Base-by-base conservation (phyloP, 2,888 invertebrate genomes). In the Lithophane socia region DNA sequence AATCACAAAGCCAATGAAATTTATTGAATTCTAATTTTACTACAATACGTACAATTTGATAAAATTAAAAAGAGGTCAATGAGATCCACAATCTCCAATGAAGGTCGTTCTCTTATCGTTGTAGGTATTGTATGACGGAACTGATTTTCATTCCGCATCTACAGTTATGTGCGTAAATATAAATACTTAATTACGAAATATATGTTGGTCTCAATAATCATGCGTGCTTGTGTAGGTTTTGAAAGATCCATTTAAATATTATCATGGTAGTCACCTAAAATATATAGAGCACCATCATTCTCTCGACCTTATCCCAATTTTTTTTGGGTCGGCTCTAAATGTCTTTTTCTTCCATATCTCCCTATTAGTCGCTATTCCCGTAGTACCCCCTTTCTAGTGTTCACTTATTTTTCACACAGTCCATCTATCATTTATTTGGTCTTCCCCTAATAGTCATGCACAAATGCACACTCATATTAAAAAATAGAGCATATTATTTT, bases 61-160 rank as follows among this genome's bases (percentile, higher is more conserved):
- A 79, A 76, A 64, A 78, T 65, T 65, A 78, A 68, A 84, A 74
- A 68, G 73, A 81, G 85, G 85, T 71, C 85, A 87, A 64, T 75
- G 73, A 77, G 78, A 79, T 75, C 66, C 70, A 77, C 78, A 75
- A 84, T 81, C 86, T 75, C 49, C 58, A 67, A 47, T 61, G 81
- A 85, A 85, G 85, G 87, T 74, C 85, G 67, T 67, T 73, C 61
- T 67, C 63, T 84, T 86, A 85, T 85, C 87, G 16, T 18, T 52
- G 61, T 82, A 84, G 24, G 73, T 75, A 72, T 58, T 49, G 24
- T 44, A 70, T 73, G 44, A 69, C 79, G 79, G 71, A 83, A 78
- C 44, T 78, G 83, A 78, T 74, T 73, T 79, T 72, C 52, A 74
- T 78, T 76, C 71, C 79, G 86, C 66, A 66, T 73, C 29, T 68